Base-by-base conservation (phyloP, 2,113 vertebrate genomes). In the Gymnarchus niloticus region DNA sequence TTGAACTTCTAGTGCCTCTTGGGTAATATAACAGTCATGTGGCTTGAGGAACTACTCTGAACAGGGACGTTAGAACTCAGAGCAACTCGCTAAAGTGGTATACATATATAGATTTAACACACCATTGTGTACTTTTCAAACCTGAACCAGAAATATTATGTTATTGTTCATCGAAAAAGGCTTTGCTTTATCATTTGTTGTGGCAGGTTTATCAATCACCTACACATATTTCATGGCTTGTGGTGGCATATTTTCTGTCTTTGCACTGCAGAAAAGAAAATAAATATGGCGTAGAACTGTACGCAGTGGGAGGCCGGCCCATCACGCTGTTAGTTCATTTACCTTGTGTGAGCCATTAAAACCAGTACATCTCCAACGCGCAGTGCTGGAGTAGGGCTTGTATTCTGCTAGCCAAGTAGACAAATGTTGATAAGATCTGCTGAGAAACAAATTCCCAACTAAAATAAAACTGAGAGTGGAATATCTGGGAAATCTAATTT, bases 131-230 rank as follows among this genome's bases (percentile, higher is more conserved):
- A 41, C 61, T 76, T 85, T 56, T 54, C 61, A 28, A 76, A 76
- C 25, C 65, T n/a, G 6, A 85, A 23, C 84, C 33, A 28, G 73
- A 76, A 84, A 84, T 84, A 84, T 49, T 65, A 25, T n/a, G 46
- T 65, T 84, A 84, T 84, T 84, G 33, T 84, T 46, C 61, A 65
- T 65, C 9, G 57, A 46, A 65, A 65, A 65, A 84, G 23, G 84
- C 37, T 51, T 44, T 49, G 90, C 92, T 91, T 91, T 90, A 92
- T 82, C 69, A 83, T 88, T 87, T 85, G 84, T 86, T 84, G 85
- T 81, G 37, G 37, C 89, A 90, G 80, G 81, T 77, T 88, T 90
- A 92, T 93, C 91, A 93, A 92, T 92, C 91, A 93, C 90, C 92
- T 85, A 92, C 92, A 92, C 87, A 82, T 85, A 85, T 90, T 90